Evolutionary conservation across 2,113 vertebrate genomes (phyloP), one percentile per base, ranked within the genome.

Genomic region (Lepisosteus oculatus): DNA sequence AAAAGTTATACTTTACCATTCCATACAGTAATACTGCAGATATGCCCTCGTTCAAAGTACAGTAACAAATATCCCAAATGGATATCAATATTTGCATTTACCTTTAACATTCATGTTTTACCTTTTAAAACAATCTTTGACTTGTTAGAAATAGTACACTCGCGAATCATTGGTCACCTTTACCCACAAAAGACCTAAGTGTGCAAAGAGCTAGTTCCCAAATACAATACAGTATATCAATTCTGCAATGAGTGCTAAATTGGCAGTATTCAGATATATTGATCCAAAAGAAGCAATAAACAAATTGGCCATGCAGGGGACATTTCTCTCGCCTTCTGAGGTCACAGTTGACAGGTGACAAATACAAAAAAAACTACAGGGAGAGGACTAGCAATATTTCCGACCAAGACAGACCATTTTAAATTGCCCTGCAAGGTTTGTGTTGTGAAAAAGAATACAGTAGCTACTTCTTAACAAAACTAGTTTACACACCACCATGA

Each of bases 111-210:
- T 72, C 72, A 73, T 76, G 68, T 67, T 67, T 75, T 67, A 74
- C 67, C 42, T 61, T 70, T 70, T 73, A 78, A 78, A 74, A 79
- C 77, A 76, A 70, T 65, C 67, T 72, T 73, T 74, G 71, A 76
- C 69, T 67, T 65, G 67, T 63, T 74, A 70, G 72, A 67, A 51
- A 73, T 43, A 12, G 3, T 8, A 12, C 56, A 41, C 56, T 47
- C 65, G 74, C 59, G 44, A 71, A 69, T 59, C 70, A 78, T 72
- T 70, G 78, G 74, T 77, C 77, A 82, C 65, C 78, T 67, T 75
- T 62, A 67, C 41, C 17, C n/a, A 69, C n/a, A 2, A 8, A 54
- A 64, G 29, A 72, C 73, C 68, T 57, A 47, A 72, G 67, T 72
- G 65, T 61, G 59, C 1, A 45, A 41, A 65, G 74, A 61, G 57